These are phyloP conservation scores for Triplophysa yarkandensis DNA, from an alignment of 2,797 vertebrate species.

Conservation along the genomic window DNA sequence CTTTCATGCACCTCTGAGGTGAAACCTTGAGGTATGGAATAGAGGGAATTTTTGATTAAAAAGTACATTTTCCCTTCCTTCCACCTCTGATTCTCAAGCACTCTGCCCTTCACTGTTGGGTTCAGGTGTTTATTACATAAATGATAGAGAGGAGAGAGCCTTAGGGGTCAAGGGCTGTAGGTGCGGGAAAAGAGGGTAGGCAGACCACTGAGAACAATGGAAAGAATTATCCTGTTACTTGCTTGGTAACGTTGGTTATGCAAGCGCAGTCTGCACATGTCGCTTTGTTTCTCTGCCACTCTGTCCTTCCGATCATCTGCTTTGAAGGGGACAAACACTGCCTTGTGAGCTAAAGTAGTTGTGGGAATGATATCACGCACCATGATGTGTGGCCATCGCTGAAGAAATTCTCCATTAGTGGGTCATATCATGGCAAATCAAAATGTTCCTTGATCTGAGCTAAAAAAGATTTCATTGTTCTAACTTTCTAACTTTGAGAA, in stretches of 20 bases:
- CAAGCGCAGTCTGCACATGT: constrained; percentile 14
- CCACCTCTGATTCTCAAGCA: constrained; percentile 53
- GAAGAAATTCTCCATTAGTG: constrained; percentile 20
- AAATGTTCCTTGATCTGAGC: constrained; percentile 26
- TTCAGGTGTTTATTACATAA: constrained; percentile 81
- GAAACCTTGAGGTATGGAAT: constrained; percentile 82
- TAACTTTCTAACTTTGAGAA: constrained; percentile 21
- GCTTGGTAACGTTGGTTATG: constrained; percentile 27
- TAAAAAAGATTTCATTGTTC: constrained; percentile 23
- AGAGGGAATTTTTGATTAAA: constrained; percentile 84
- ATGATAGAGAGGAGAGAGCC: constrained; percentile 61
- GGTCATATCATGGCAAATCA: constrained; percentile 20
- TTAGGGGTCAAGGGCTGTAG: constrained; percentile 57
- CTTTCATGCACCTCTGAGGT: constrained; percentile 81
- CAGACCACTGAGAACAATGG: constrained; percentile 19
- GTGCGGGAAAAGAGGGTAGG: constrained; percentile 4
- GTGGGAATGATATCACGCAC: constrained; percentile 19
- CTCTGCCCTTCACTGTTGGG: constrained; percentile 68
- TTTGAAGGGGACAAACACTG: constrained; percentile 28
- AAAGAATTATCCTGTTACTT: constrained; percentile 21
- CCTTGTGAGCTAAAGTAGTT: constrained; percentile 24
- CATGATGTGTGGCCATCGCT: constrained; percentile 27
- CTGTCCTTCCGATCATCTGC: constrained; percentile 2
- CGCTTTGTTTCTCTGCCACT: constrained; percentile 6
- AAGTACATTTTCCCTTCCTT: constrained; percentile 73